Percentiles rank a stretch among this genome's conserved stretches.
Evolutionary conservation across 1,140 invertebrate species (phyloP).

Genomic region (Tribolium madens): DNA sequence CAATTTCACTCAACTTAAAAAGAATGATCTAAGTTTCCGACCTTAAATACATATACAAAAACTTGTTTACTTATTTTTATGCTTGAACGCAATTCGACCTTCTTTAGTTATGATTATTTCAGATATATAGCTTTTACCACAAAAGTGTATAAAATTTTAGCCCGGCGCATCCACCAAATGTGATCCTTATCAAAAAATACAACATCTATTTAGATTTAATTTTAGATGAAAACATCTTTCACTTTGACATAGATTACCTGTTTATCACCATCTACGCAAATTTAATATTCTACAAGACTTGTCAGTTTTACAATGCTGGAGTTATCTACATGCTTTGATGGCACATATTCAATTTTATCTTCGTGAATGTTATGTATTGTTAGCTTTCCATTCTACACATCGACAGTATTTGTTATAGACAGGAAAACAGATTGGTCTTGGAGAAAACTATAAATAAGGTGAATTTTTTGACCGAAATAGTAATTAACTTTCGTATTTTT

Average conservation of each 20-base stretch:
- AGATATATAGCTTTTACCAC: too few species aligned
- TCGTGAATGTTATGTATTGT: neutral
- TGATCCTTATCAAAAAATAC: neutral
- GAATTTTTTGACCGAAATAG: too few species aligned
- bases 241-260: neutral
- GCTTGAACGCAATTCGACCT: neutral
- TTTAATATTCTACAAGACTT: neutral
- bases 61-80: neutral
- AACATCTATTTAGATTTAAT: neutral
- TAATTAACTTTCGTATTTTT: neutral
- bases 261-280: neutral
- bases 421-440: neutral
- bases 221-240: neutral
- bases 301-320: neutral
- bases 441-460: too few species aligned
- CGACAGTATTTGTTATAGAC: neutral
- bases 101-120: neutral
- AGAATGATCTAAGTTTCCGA: too few species aligned
- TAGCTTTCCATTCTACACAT: neutral
- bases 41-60: too few species aligned
- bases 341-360: conserved; percentile 16
- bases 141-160: neutral
- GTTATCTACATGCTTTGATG: conserved; percentile 10
- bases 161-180: neutral
- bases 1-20: neutral